Evolutionary conservation across 2,113 vertebrate species (phyloP), one percentile per base, ranked within the genome.

Genomic region (Tauraco erythrolophus): DNA sequence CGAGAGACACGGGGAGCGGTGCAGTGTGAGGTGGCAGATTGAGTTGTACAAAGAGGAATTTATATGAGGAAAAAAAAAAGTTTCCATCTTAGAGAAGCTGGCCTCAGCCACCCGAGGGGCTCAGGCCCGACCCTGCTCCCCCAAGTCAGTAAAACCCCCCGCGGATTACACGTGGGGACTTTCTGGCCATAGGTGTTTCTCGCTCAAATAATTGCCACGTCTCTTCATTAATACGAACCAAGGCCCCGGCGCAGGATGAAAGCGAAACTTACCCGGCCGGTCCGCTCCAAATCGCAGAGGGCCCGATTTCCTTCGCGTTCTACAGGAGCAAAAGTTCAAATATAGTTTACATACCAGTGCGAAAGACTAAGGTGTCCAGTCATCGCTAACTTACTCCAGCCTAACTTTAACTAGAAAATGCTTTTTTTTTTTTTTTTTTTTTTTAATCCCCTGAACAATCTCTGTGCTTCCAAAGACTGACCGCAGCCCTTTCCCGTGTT

Each of bases 251-350:
- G 1, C 72, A 78, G 91, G 95, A 70, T 69, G 96, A 96, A 94
- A 95, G 82, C n/a, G 91, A 97, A 97, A 97, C 96, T 89, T 70
- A 28, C 51, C 71, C 72, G 56, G 57, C 56, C 48, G 41, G 66
- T 89, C 68, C 37, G 70, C 56, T 77, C 75, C 68, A 14, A 28
- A 45, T 85, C 19, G 68, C 46, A 35, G 46, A 92, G 66, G 83
- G 94, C 94, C 83, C 37, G 75, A 60, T 81, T 86, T 70, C 62
- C 93, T 94, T 83, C 37, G 31, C 62, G 9, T 95, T 94, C 62
- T 82, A 50, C 84, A 84, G 69, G 84, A 95, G 74, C 79, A 88
- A 65, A 95, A 97, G 95, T 97, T 97, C 97, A 97, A 51, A 95
- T 92, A 53, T 23, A 96, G 96, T 96, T 97, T 97, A 95, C 92